Evolutionary conservation across 2,113 vertebrate species (phyloP).

Genomic region (Bubo blakistoni): DNA sequence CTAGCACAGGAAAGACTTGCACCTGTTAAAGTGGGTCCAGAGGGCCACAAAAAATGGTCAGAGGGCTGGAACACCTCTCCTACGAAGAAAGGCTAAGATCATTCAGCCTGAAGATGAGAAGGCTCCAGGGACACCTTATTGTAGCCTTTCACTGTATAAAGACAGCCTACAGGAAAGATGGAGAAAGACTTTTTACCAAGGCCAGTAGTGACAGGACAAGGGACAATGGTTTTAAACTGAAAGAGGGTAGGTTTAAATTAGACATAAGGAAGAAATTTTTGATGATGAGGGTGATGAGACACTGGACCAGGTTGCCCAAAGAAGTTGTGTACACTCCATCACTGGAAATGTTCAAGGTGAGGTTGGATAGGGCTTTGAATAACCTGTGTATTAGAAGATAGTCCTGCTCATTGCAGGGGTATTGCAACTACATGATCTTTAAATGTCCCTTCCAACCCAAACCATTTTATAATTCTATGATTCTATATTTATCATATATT

Average conservation of each 20-base stretch:
- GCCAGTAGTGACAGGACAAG: not conserved
- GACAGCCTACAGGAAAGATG: not conserved
- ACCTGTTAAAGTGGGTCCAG: too few species aligned
- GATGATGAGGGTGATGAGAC: not conserved
- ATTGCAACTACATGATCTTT: not conserved
- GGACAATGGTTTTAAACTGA: not conserved
- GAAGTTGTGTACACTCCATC: too few species aligned
- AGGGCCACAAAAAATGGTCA: not conserved
- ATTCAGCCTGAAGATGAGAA: not conserved
- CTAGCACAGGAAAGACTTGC: too few species aligned
- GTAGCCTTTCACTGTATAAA: not conserved
- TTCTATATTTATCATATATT: not conserved
- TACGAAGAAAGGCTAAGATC: not conserved
- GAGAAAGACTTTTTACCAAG: not conserved
- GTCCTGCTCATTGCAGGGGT: fast-evolving
- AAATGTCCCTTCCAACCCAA: not conserved
- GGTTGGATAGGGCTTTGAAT: too few species aligned
- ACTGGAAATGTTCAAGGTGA: too few species aligned
- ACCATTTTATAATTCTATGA: not conserved
- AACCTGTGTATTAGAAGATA: not conserved
- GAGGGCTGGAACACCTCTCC: too few species aligned
- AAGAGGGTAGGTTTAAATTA: not conserved
- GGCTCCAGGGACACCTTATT: not conserved
- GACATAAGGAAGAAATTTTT: not conserved
- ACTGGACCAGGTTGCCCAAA: too few species aligned